Evolutionary conservation across 2,113 vertebrate genomes (phyloP).

Genomic region (Cyprinodon brontotheroides): DNA sequence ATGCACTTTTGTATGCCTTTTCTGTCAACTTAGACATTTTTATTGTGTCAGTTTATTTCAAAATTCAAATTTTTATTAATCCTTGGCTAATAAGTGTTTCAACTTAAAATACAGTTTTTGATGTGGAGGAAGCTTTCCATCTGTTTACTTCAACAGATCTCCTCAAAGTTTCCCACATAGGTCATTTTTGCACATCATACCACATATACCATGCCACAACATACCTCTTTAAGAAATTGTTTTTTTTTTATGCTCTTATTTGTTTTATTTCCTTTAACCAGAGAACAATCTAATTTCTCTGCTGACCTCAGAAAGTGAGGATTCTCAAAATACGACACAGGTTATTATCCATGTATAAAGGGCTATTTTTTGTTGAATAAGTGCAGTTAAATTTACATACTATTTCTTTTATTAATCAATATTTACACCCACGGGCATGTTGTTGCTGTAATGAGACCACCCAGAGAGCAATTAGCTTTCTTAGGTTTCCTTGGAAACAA

Average conservation of each 20-base stretch:
- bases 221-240: neutral
- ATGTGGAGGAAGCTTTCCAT: neutral
- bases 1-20: no score
- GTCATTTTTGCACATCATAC: neutral
- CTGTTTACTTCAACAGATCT: neutral
- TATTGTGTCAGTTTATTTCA: no score
- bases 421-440: slow-evolving; percentile 10
- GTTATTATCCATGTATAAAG: neutral
- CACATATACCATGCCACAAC: neutral
- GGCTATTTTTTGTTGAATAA: neutral
- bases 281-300: no score
- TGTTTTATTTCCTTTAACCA: no score
- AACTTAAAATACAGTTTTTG: neutral
- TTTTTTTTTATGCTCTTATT: neutral
- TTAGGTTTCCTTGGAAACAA: slow-evolving; percentile 63
- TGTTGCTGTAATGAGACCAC: slow-evolving; percentile 58
- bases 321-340: neutral
- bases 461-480: slow-evolving; percentile 60
- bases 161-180: neutral
- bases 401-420: slow-evolving; percentile 41
- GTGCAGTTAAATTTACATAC: neutral
- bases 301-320: neutral
- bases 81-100: neutral
- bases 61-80: neutral
- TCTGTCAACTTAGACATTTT: no score